These are phyloP conservation scores for Carabus problematicus DNA, from an alignment of 2,888 invertebrate species.

Conservation along the genomic window DNA sequence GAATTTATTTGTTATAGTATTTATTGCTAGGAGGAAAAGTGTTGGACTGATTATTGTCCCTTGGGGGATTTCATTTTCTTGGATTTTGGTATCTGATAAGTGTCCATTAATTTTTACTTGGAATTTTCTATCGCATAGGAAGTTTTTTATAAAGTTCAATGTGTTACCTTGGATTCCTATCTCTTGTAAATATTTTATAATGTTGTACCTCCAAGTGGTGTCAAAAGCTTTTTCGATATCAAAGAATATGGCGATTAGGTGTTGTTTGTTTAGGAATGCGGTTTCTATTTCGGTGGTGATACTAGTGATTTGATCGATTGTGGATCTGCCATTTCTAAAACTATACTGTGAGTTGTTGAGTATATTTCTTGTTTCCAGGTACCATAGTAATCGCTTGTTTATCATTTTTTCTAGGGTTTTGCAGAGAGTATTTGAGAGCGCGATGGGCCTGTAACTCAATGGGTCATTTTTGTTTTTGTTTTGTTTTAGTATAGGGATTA, in stretches of 20 bases:
- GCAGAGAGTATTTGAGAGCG: not conserved
- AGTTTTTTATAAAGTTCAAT: constrained; percentile 33
- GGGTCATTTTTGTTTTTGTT: not conserved
- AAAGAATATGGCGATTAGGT: not conserved
- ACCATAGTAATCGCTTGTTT: constrained; percentile 1
- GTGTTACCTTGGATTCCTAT: too few species aligned
- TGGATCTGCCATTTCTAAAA: not conserved
- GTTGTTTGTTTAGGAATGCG: constrained; percentile 7
- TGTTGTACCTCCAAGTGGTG: constrained; percentile 9
- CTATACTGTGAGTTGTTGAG: not conserved
- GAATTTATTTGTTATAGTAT: too few species aligned
- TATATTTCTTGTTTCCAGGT: constrained; percentile 4
- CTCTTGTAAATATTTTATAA: too few species aligned
- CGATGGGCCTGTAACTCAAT: not conserved
- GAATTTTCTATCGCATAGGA: constrained; percentile 36
- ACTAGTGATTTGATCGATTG: not conserved
- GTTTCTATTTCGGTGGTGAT: not conserved
- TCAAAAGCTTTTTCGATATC: too few species aligned
- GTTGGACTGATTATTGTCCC: too few species aligned
- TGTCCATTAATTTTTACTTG: constrained; percentile 32
- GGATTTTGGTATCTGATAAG: constrained; percentile 6
- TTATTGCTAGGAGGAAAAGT: too few species aligned
- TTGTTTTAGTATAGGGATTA: not conserved
- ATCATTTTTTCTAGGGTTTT: constrained; percentile 2
- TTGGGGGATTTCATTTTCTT: not conserved